Evolutionary conservation across 1,140 invertebrate species (phyloP).

Genomic region (Tetramorium parvispinum): DNA sequence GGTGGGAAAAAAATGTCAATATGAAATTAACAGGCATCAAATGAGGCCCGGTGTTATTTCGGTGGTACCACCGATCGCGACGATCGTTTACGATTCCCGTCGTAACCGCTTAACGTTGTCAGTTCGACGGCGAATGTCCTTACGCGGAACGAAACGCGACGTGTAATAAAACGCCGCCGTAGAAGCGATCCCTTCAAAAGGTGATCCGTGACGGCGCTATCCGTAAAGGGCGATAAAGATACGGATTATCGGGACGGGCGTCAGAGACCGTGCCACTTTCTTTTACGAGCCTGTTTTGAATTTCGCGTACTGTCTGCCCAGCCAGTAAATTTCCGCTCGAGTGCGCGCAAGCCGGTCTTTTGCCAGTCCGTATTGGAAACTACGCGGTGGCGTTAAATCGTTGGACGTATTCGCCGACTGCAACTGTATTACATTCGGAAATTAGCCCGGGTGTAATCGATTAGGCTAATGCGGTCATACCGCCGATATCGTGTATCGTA

Average conservation of each 20-base stretch:
- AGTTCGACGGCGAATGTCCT: not conserved
- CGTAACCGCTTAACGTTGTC: slow-evolving; percentile 39
- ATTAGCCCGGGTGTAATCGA: slow-evolving; percentile 42
- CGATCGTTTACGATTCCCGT: slow-evolving; percentile 56
- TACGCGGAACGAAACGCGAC: not conserved
- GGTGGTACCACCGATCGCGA: slow-evolving; percentile 25
- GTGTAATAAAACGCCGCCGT: slow-evolving; percentile 53
- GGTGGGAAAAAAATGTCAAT: not conserved
- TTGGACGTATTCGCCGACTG: not conserved
- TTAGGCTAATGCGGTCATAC: slow-evolving; percentile 36
- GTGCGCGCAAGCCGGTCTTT: not conserved
- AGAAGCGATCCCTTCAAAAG: slow-evolving; percentile 36
- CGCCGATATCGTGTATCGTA: not conserved
- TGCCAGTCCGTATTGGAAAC: slow-evolving; percentile 22
- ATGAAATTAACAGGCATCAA: slow-evolving; percentile 28
- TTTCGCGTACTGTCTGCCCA: slow-evolving; percentile 60
- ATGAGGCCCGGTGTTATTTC: slow-evolving; percentile 51
- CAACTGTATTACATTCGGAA: slow-evolving; percentile 45
- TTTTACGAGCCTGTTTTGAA: slow-evolving; percentile 78
- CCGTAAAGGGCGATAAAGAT: slow-evolving; percentile 78
- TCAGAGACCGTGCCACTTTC: slow-evolving; percentile 50
- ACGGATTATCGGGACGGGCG: slow-evolving; percentile 72
- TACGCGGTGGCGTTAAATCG: slow-evolving; percentile 18
- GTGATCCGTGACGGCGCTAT: slow-evolving; percentile 42
- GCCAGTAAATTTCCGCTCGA: slow-evolving; percentile 44